Evolutionary conservation across 1,140 invertebrate species (phyloP).

Genomic region (Berghia stephanieae): DNA sequence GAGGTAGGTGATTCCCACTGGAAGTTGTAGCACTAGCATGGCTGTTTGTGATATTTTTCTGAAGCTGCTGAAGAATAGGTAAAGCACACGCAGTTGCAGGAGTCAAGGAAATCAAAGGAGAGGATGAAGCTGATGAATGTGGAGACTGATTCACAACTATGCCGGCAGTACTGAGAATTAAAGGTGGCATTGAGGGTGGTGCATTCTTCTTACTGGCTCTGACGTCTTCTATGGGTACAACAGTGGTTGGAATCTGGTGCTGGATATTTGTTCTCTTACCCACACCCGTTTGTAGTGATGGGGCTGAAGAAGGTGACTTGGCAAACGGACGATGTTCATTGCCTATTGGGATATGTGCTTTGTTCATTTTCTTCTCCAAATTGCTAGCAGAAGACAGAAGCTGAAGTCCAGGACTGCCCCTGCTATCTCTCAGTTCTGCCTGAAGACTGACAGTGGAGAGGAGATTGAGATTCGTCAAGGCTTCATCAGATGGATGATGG

Average conservation of each 20-base stretch:
- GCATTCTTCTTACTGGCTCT: too few relatives aligned
- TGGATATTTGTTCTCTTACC: not conserved
- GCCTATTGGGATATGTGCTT: not conserved
- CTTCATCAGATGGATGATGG: not conserved
- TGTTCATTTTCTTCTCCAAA: not conserved
- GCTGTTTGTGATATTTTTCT: not conserved
- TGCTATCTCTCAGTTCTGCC: not conserved
- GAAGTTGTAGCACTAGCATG: not conserved
- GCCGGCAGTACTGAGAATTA: too few relatives aligned
- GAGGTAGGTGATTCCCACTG: not conserved
- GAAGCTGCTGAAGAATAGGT: not conserved
- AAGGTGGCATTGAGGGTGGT: too few relatives aligned
- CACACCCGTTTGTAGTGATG: not conserved
- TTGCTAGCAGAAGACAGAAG: not conserved
- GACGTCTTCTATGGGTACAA: too few relatives aligned
- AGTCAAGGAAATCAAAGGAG: not conserved
- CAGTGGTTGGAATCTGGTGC: not conserved
- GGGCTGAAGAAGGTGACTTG: not conserved
- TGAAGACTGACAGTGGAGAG: slow-evolving; percentile 25
- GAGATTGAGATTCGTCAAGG: slow-evolving; percentile 23
- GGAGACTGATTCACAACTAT: too few relatives aligned
- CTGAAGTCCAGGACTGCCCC: not conserved
- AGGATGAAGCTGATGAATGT: too few relatives aligned
- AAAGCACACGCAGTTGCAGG: not conserved
- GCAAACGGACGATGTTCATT: not conserved